Evolutionary conservation across 2,888 invertebrate species (phyloP).

Genomic region (Acanthococcus lagerstroemiae): DNA sequence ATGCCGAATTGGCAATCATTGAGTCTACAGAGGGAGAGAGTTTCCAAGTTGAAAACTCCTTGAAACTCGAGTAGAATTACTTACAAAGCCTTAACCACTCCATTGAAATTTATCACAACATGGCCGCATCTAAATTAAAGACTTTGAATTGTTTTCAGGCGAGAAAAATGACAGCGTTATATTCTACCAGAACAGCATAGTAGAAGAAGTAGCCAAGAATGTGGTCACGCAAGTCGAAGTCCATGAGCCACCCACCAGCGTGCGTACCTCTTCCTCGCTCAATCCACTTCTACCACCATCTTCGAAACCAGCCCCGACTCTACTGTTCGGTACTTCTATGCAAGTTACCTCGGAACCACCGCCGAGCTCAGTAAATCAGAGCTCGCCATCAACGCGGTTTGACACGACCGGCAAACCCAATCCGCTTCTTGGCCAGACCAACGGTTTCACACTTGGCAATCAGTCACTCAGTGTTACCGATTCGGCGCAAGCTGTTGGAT

Average conservation of each 20-base stretch:
- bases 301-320: not conserved
- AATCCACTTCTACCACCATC: constrained; percentile 7
- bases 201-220: constrained; percentile 17
- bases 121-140: too few species aligned
- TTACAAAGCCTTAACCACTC: too few species aligned
- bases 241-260: not conserved
- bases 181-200: constrained; percentile 17
- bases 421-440: not conserved
- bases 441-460: constrained; percentile 1
- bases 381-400: not conserved
- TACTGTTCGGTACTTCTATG: not conserved
- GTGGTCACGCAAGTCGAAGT: not conserved
- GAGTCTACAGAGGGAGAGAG: too few species aligned
- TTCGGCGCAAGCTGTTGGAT: not conserved
- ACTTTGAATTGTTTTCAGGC: too few species aligned
- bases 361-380: not conserved
- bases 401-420: not conserved
- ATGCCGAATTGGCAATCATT: too few species aligned
- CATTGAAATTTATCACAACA: too few species aligned
- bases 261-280: not conserved
- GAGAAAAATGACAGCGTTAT: constrained; percentile 16
- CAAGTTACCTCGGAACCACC: not conserved
- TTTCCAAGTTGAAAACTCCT: too few species aligned
- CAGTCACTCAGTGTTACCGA: not conserved
- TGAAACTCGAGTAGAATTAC: too few species aligned